A percentile compares a stretch with the other conserved stretches of the same genome.
These are phyloP conservation scores for Serinus canaria DNA, from an alignment of 2,113 vertebrate species.

Conservation along the genomic window DNA sequence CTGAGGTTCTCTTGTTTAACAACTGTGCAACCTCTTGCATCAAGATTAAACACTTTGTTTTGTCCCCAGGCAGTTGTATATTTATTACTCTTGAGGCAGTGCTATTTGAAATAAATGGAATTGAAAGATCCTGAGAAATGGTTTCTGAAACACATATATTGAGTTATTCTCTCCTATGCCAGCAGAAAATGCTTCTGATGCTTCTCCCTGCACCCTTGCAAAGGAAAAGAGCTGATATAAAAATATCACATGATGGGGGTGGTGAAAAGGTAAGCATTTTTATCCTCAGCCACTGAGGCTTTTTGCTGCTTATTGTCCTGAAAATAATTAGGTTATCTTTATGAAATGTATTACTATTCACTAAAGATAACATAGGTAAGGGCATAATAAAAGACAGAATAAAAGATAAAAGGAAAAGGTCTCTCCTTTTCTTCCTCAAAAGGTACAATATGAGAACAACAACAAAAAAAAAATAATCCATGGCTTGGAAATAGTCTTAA, in stretches of 20 bases:
- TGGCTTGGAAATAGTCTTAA: background rate
- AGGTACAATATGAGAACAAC: background rate
- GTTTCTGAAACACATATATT: conserved; percentile 65
- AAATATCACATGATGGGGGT: background rate
- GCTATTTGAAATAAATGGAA: conserved; percentile 73
- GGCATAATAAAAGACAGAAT: background rate
- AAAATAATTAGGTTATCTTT: conserved; percentile 49
- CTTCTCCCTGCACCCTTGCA: background rate
- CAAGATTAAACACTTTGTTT: conserved; percentile 74
- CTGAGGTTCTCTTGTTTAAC: conserved; percentile 64
- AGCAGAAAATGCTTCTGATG: conserved; percentile 45
- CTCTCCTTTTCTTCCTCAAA: background rate
- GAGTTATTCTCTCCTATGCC: conserved; percentile 46
- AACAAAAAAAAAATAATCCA: background rate
- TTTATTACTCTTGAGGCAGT: conserved; percentile 69
- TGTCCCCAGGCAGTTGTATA: conserved; percentile 66
- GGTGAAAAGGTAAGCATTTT: background rate
- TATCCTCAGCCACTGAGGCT: background rate
- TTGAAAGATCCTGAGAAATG: conserved; percentile 69
- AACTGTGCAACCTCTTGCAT: conserved; percentile 70
- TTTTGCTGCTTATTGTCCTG: conserved; percentile 6
- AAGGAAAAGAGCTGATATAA: background rate
- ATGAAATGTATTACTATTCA: conserved; percentile 10
- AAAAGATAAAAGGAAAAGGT: conserved; percentile 3
- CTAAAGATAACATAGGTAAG: conserved; percentile 15